Percentiles rank a stretch among this genome's conserved stretches.
Conservation (phyloP, 2,888 invertebrate species). For the Oligia fasciuncula region DNA sequence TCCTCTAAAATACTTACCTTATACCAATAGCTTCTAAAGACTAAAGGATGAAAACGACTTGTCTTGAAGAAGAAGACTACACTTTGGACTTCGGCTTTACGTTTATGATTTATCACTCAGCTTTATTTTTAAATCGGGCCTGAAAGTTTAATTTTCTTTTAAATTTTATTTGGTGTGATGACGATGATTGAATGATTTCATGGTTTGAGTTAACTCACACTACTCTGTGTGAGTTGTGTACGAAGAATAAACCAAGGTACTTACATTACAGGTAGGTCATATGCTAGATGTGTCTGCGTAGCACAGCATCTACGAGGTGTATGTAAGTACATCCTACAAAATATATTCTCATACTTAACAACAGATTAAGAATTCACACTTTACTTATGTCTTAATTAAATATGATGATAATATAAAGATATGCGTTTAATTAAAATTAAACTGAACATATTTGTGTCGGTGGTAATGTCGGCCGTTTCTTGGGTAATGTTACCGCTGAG, state of each 20-base stretch:
- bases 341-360: conserved; percentile 8
- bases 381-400: conserved; percentile 32
- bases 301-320: background rate
- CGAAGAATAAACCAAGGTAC: background rate
- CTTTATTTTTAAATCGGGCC: background rate
- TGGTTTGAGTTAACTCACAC: background rate
- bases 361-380: conserved; percentile 17
- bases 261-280: background rate
- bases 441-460: conserved; percentile 62
- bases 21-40: background rate
- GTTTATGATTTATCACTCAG: background rate
- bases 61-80: background rate
- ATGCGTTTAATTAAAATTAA: conserved; percentile 68
- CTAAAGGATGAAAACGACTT: background rate
- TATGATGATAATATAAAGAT: conserved; percentile 37
- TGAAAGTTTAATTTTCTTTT: background rate
- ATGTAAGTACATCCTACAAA: background rate
- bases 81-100: background rate
- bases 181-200: background rate
- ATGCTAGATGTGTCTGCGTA: background rate
- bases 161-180: background rate
- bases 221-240: background rate
- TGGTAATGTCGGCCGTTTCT: conserved; percentile 69
- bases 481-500: conserved; percentile 82
- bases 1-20: background rate